A percentile compares a stretch with the other conserved stretches of the same genome.
Conservation (phyloP, 2,888 invertebrate species). For the Hemistola chrysoprasaria region DNA sequence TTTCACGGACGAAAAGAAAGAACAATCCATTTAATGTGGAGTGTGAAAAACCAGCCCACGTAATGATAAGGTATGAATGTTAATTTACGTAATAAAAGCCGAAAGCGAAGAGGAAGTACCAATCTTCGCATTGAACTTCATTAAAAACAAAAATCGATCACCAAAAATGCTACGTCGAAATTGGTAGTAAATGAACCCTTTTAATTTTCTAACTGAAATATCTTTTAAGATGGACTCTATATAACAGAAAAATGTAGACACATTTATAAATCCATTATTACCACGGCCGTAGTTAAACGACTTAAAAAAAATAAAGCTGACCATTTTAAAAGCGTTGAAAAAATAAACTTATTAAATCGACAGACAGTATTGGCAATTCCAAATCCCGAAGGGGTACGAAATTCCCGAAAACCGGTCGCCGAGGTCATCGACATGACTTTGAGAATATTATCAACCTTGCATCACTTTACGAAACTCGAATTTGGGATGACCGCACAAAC, state of each 20-base stretch:
- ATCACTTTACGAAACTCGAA: slow-evolving; percentile 53
- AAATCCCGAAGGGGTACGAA: slow-evolving; percentile 42
- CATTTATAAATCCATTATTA: slow-evolving; percentile 8
- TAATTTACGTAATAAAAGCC: too few species aligned
- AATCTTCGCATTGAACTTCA: too few species aligned
- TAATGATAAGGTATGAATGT: too few species aligned
- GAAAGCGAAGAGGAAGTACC: too few species aligned
- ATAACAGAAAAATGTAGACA: slow-evolving; percentile 13
- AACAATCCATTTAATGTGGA: background rate
- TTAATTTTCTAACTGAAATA: slow-evolving; percentile 7
- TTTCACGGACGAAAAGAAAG: background rate
- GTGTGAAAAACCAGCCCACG: too few species aligned
- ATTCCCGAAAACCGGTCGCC: slow-evolving; percentile 50
- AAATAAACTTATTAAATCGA: slow-evolving; percentile 30
- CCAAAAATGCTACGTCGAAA: too few species aligned
- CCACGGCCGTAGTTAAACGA: slow-evolving; percentile 1
- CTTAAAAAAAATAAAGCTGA: slow-evolving; percentile 6
- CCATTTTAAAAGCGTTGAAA: slow-evolving; percentile 15
- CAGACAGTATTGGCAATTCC: slow-evolving; percentile 26
- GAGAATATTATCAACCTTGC: slow-evolving; percentile 63
- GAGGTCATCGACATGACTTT: slow-evolving; percentile 65
- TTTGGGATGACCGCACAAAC: slow-evolving; percentile 48
- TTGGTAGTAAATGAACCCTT: slow-evolving; percentile 8
- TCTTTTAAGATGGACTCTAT: slow-evolving; percentile 9
- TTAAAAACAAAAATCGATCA: too few species aligned